phyloP scores from a whole-genome alignment of 2,888 invertebrate species.

The Amphiduros pacificus region DNA sequence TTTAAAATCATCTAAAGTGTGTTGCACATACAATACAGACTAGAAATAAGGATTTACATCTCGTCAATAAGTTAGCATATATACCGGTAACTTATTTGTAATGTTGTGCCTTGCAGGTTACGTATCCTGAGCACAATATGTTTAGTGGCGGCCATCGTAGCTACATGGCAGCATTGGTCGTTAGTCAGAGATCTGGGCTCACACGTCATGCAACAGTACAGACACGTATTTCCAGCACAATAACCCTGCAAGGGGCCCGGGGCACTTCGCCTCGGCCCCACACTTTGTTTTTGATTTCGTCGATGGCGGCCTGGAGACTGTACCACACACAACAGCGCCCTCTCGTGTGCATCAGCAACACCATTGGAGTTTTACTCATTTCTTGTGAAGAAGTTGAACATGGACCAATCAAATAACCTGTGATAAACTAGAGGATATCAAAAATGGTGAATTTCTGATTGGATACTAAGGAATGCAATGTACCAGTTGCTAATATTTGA shows the following conservation, averaged over 20 bases:
- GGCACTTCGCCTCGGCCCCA: too few species aligned
- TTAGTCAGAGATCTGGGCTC: background rate
- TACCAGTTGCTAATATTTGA: too few species aligned
- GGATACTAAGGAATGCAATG: too few species aligned
- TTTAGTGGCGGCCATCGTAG: constrained; percentile 10
- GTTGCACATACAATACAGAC: background rate
- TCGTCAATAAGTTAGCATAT: background rate
- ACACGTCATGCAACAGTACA: constrained; percentile 8
- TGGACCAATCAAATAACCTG: too few species aligned
- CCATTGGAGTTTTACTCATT: too few species aligned
- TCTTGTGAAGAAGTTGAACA: too few species aligned
- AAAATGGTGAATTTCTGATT: too few species aligned
- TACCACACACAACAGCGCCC: too few species aligned
- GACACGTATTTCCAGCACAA: constrained; percentile 12
- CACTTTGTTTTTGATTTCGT: too few species aligned
- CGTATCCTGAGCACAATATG: constrained; percentile 14
- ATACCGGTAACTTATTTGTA: background rate
- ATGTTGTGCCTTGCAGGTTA: constrained; percentile 8
- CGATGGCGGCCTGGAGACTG: too few species aligned
- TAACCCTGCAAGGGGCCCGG: constrained; percentile 1
- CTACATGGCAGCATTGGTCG: constrained; percentile 15
- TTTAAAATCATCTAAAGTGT: background rate
- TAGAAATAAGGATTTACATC: background rate
- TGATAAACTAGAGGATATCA: too few species aligned
- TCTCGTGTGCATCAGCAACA: too few species aligned